phyloP scores from a whole-genome alignment of 2,888 invertebrate species.

The Antitype chi region DNA sequence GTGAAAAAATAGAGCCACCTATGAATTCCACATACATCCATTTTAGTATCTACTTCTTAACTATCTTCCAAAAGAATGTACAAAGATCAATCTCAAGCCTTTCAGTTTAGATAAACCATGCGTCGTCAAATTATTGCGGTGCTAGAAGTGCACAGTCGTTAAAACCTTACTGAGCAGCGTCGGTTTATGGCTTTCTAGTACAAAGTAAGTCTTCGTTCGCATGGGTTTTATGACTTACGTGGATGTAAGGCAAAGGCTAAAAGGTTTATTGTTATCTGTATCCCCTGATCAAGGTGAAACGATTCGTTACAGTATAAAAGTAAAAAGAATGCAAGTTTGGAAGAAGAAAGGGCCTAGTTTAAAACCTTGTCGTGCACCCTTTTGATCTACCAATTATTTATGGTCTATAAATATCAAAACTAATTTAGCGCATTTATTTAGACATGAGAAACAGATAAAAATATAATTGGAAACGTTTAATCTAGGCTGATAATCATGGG shows the following conservation, averaged over 20 bases:
- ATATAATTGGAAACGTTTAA: background rate
- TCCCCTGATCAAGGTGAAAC: slow-evolving; percentile 28
- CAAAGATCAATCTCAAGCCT: slow-evolving; percentile 19
- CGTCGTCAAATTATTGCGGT: slow-evolving; percentile 31
- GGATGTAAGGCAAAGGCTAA: slow-evolving; percentile 35
- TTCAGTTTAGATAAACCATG: slow-evolving; percentile 13
- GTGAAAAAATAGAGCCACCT: background rate
- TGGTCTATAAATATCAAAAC: background rate
- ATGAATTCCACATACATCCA: background rate
- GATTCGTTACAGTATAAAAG: slow-evolving; percentile 12
- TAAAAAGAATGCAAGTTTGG: background rate
- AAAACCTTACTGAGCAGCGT: slow-evolving; percentile 33
- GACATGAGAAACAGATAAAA: background rate
- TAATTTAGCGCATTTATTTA: background rate
- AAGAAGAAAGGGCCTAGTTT: background rate
- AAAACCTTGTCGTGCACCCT: slow-evolving; percentile 2
- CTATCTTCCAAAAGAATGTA: slow-evolving; percentile 4
- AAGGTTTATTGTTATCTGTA: slow-evolving; percentile 41
- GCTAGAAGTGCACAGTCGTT: slow-evolving; percentile 46
- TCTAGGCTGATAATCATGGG: no score
- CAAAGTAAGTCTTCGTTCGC: slow-evolving; percentile 53
- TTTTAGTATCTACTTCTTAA: background rate
- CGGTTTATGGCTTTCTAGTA: slow-evolving; percentile 45
- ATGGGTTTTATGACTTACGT: slow-evolving; percentile 39
- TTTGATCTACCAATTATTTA: background rate